Base-by-base conservation (phyloP, 2,797 vertebrate species). In the Leptatherina wallacei region DNA sequence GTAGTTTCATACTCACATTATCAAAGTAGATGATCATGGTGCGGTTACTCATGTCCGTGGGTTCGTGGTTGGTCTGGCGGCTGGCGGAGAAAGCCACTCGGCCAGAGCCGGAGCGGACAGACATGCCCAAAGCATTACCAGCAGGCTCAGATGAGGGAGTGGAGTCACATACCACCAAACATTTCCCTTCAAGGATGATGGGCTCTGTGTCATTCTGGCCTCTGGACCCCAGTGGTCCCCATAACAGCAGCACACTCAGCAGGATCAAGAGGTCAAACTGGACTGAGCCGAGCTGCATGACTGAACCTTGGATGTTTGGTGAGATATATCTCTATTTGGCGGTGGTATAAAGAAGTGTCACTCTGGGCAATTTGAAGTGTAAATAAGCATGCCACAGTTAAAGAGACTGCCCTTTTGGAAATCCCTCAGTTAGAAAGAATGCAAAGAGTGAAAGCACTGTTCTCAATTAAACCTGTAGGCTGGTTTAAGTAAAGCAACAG, bases 21-120 rank as follows among this genome's bases (percentile, higher is more conserved):
- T 96, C 94, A 63, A 96, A 96, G 87, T 95, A 95, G 92, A 95
- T 95, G 82, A 94, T 95, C 94, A 95, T 95, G 71, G 94, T 95
- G 78, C 93, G 94, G 71, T 96, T 96, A 90, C 94, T 95, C 94
- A 95, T 95, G 82, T 95, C 94, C 0, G 95, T 94, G 60, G 95
- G 94, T 80, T 96, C 95, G 7, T 95, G 95, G 89, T 96, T 95
- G 54, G 95, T 96, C 84, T 95, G 93, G 40, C 95, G 91, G 64
- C 93, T 94, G 86, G 93, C 95, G 0, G 95, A 95, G 80, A 96
- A 95, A 68, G 95, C 95, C 68, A 95, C 94, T 2, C 94, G 88
- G 0, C 94, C 94, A 0, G 93, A 93, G 65, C 94, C 94, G 0
- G 95, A 95, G 65, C 95, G 94, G 0, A 95, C 94, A 0, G 95